These are phyloP conservation scores for Sebastiscus albofasciatus DNA, from an alignment of 2,797 vertebrate genomes.

Conservation along the genomic window DNA sequence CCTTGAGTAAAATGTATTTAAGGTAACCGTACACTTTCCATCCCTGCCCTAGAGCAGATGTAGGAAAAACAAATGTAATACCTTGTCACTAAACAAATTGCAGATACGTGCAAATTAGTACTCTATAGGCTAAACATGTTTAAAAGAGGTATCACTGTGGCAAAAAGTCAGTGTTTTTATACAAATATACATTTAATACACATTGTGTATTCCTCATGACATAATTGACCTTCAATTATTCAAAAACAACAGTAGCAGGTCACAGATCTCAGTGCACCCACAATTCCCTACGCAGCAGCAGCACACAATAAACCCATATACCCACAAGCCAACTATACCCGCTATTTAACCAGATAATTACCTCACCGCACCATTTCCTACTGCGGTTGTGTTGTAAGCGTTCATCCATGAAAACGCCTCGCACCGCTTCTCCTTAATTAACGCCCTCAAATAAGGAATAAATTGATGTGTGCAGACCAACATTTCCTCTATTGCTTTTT, in stretches of 20 bases:
- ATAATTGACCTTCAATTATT: conserved; percentile 5
- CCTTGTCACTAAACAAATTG: background rate
- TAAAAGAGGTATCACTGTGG: background rate
- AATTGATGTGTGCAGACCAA: conserved; percentile 54
- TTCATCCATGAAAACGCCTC: conserved; percentile 61
- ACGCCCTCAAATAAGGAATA: conserved; percentile 62
- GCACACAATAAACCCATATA: conserved; percentile 41
- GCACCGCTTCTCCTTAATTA: conserved; percentile 67
- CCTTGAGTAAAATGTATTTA: background rate
- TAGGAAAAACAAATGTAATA: background rate
- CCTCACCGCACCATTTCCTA: conserved; percentile 59
- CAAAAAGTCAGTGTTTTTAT: background rate
- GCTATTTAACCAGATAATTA: conserved; percentile 70
- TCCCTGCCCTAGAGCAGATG: background rate
- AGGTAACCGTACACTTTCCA: background rate
- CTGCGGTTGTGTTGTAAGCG: conserved; percentile 48
- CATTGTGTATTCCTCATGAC: background rate
- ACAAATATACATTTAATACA: background rate
- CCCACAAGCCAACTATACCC: conserved; percentile 44
- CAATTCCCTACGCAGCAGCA: conserved; percentile 33
- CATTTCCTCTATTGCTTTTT: background rate
- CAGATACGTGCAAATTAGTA: background rate
- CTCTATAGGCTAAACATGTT: background rate
- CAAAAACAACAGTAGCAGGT: conserved; percentile 29
- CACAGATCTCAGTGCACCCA: conserved; percentile 11